phyloP scores from a whole-genome alignment of 2,797 vertebrate species.

The Falco cherrug region DNA sequence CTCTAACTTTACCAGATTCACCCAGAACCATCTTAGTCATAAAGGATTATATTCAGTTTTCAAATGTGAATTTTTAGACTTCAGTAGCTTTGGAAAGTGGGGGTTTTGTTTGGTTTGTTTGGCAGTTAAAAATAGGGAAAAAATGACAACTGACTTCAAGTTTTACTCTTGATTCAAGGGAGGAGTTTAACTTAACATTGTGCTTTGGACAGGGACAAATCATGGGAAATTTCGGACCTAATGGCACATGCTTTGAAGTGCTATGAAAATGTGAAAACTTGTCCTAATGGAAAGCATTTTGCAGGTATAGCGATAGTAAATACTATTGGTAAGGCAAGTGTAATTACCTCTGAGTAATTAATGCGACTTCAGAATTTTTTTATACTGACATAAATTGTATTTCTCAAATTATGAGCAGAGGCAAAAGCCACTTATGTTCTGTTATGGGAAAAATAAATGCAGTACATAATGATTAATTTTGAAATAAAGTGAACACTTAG shows the following conservation, averaged over 20 bases:
- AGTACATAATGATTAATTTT: neutral
- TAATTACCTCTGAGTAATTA: conserved; percentile 26
- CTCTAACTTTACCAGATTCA: neutral
- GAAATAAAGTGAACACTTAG: neutral
- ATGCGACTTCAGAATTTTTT: neutral
- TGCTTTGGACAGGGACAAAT: neutral
- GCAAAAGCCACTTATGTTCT: neutral
- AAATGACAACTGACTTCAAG: neutral
- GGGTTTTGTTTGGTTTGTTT: no score
- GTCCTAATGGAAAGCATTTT: conserved; percentile 1
- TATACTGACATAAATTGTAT: neutral
- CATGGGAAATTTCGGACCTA: neutral
- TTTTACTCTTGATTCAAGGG: neutral
- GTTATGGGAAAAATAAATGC: neutral
- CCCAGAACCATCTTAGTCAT: neutral
- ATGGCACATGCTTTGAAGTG: neutral
- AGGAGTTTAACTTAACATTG: neutral
- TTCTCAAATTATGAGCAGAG: neutral
- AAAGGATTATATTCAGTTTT: neutral
- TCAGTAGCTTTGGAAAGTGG: neutral
- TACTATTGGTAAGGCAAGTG: neutral
- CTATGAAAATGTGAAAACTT: neutral
- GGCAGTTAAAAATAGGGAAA: neutral
- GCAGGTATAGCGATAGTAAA: neutral
- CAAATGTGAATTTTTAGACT: neutral